Conservation (phyloP, 2,888 invertebrate species). For the Eupithecia dodoneata region DNA sequence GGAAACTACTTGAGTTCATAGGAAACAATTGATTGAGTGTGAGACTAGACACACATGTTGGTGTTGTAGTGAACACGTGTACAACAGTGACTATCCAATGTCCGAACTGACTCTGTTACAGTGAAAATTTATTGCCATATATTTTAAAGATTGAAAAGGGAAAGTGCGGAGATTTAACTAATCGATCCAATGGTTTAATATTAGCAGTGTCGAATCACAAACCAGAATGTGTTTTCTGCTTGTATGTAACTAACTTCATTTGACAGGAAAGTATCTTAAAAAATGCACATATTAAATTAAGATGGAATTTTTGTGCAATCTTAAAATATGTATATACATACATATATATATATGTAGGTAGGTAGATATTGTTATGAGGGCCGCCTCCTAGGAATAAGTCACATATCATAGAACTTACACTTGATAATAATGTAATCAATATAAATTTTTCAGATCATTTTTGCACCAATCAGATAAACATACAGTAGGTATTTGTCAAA, state of each 20-base stretch:
- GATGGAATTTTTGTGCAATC: constrained; percentile 12
- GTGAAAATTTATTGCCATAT: background rate
- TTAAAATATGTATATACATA: background rate
- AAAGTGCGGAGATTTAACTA: background rate
- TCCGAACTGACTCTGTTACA: background rate
- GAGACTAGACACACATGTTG: background rate
- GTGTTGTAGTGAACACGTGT: background rate
- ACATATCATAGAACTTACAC: constrained; percentile 72
- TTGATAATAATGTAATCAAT: constrained; percentile 1
- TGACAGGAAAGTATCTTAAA: background rate
- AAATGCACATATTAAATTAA: background rate
- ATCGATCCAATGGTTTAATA: background rate
- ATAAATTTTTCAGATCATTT: background rate
- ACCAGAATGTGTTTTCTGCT: background rate
- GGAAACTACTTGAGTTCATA: background rate
- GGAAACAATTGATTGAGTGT: background rate
- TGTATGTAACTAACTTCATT: background rate
- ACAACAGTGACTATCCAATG: background rate
- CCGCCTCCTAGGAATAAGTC: constrained; percentile 61
- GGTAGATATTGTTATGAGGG: constrained; percentile 13
- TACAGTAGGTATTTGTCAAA: background rate
- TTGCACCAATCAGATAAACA: background rate
- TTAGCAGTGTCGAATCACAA: background rate
- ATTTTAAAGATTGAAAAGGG: background rate
- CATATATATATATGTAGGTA: background rate